Conservation (phyloP, 1,140 invertebrate species). For the Procambarus virginalis region DNA sequence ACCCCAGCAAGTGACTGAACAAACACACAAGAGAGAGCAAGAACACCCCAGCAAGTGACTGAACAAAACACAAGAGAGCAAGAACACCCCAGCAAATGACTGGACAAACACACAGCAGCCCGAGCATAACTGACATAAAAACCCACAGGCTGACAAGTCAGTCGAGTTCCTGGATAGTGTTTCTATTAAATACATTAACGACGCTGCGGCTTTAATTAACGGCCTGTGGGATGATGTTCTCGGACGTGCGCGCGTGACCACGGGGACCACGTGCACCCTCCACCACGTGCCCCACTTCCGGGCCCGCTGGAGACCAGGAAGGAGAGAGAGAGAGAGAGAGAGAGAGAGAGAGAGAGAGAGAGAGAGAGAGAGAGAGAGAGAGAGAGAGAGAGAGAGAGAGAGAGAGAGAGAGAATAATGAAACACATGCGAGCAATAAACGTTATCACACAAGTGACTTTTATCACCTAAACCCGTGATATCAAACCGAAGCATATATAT, state of each 20-base stretch:
- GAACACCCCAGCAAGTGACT: no score
- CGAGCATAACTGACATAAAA: no score
- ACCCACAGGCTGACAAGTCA: no score
- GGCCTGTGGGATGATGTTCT: neutral
- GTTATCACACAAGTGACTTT: neutral
- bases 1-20: no score
- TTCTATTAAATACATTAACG: no score
- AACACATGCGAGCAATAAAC: neutral
- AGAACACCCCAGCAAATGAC: no score
- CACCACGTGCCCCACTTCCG: neutral
- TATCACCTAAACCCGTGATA: neutral
- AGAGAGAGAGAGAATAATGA: neutral
- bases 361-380: neutral
- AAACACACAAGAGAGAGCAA: no score
- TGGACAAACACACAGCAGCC: no score
- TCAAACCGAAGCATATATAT: neutral
- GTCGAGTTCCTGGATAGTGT: no score
- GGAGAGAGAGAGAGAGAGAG: neutral
- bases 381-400: conserved; percentile 26
- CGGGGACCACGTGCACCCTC: neutral
- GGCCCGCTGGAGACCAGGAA: neutral
- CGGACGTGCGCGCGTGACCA: neutral
- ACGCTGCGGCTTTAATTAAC: neutral
- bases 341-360: neutral
- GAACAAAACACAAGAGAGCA: no score